These are phyloP conservation scores for Sylvia borin DNA, from an alignment of 2,797 vertebrate genomes.

Conservation along the genomic window DNA sequence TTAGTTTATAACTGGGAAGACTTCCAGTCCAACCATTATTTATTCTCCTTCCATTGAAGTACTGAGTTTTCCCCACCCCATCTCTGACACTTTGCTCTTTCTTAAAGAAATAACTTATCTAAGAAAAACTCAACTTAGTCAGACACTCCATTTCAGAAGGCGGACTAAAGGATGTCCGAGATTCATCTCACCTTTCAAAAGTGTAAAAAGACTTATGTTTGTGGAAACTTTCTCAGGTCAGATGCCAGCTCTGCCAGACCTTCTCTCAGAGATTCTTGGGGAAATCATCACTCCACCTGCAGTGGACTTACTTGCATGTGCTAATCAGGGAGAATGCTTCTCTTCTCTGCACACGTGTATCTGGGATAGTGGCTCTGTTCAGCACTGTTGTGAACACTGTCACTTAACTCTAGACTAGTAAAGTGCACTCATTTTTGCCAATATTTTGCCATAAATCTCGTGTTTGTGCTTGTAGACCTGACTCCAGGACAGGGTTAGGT, in stretches of 20 bases:
- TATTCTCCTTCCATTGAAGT: background rate
- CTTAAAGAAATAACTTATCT: background rate
- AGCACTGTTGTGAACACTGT: too few species aligned
- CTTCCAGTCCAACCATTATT: background rate
- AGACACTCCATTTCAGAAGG: background rate
- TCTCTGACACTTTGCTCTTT: background rate
- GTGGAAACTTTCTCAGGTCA: background rate
- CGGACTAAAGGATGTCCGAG: background rate
- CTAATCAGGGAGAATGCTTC: background rate
- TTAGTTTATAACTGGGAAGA: background rate
- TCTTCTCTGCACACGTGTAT: fast-evolving
- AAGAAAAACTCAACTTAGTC: background rate
- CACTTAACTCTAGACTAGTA: background rate
- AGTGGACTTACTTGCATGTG: background rate
- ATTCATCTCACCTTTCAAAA: background rate
- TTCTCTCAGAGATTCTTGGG: background rate
- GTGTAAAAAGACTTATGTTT: background rate
- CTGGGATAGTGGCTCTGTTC: background rate
- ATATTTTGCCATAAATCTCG: background rate
- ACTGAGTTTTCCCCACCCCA: background rate
- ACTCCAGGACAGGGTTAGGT: background rate
- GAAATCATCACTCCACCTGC: background rate
- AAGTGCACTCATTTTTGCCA: background rate
- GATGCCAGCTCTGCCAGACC: background rate
- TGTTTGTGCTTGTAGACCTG: background rate